Conservation (phyloP, 2,888 invertebrate species). For the Latrodectus elegans region DNA sequence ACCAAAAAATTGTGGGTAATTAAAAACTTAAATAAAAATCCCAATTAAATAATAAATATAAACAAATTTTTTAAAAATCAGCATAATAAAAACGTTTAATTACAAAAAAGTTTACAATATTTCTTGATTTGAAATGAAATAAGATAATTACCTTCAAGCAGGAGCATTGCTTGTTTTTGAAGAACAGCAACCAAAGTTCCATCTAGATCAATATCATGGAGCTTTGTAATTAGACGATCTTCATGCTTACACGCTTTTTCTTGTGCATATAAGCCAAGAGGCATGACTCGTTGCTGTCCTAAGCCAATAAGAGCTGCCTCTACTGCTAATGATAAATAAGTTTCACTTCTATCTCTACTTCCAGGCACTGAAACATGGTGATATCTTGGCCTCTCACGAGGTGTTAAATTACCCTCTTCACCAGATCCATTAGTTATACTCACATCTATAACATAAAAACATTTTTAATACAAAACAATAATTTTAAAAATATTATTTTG, state of each 20-base stretch:
- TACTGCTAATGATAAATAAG: constrained; percentile 82
- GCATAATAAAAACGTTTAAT: no score
- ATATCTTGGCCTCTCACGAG: constrained; percentile 77
- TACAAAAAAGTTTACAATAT: no score
- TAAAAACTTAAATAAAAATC: no score
- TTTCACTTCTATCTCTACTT: constrained; percentile 83
- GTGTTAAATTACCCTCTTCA: constrained; percentile 55
- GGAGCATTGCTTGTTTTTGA: constrained; percentile 81
- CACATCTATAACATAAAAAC: constrained; percentile 39
- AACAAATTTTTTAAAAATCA: no score
- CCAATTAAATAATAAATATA: no score
- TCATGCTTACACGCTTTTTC: constrained; percentile 84
- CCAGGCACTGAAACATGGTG: constrained; percentile 86
- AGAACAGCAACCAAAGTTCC: constrained; percentile 82
- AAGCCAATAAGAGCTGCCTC: constrained; percentile 87
- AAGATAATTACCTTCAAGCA: constrained; percentile 79
- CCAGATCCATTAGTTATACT: constrained; percentile 33
- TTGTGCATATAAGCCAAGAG: constrained; percentile 86
- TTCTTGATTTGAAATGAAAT: background rate
- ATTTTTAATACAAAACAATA: background rate
- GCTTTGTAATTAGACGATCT: constrained; percentile 84
- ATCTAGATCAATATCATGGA: constrained; percentile 86
- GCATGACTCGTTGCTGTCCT: constrained; percentile 86
- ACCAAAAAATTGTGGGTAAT: no score
- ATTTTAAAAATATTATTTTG: background rate